phyloP scores from a whole-genome alignment of 1,140 invertebrate genomes.

The Sminthurides bifidus region DNA sequence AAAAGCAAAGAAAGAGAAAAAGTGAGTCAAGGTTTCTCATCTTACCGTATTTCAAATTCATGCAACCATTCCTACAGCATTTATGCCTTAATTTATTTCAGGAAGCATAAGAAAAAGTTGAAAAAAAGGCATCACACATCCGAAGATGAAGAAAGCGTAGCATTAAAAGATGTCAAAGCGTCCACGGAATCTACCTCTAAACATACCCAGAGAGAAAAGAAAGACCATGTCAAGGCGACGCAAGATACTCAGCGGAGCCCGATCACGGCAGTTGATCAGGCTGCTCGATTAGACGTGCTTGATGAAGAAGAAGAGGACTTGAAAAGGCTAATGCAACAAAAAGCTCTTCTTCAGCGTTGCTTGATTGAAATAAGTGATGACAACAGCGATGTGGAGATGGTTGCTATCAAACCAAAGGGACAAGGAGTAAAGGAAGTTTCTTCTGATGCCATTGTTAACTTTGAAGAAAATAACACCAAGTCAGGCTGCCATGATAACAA shows the following conservation, averaged over 20 bases:
- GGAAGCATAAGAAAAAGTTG: slow-evolving; percentile 37
- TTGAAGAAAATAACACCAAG: slow-evolving; percentile 5
- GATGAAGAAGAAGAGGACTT: slow-evolving; percentile 75
- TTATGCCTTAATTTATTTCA: slow-evolving; percentile 25
- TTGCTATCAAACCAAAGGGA: slow-evolving; percentile 16
- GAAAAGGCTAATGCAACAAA: slow-evolving; percentile 77
- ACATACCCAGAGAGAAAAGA: slow-evolving; percentile 37
- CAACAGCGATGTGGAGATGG: slow-evolving; percentile 27
- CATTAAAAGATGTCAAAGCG: slow-evolving; percentile 28
- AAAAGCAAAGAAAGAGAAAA: slow-evolving; percentile 34
- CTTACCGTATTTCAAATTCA: not conserved
- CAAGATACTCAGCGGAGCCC: too few species aligned
- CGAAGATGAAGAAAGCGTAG: slow-evolving; percentile 8
- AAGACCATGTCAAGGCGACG: slow-evolving; percentile 33
- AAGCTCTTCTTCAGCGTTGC: slow-evolving; percentile 47
- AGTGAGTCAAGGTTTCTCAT: not conserved
- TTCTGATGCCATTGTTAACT: slow-evolving; percentile 9
- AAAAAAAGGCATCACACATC: slow-evolving; percentile 15
- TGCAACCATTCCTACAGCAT: not conserved
- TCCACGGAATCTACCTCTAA: slow-evolving; percentile 26
- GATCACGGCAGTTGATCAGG: slow-evolving; percentile 62
- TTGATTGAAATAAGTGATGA: slow-evolving; percentile 30
- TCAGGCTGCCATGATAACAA: not conserved
- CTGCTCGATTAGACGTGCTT: slow-evolving; percentile 54
- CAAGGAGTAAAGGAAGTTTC: slow-evolving; percentile 3